Evolutionary conservation across 2,113 vertebrate species (phyloP).

Genomic region (Mus pahari): DNA sequence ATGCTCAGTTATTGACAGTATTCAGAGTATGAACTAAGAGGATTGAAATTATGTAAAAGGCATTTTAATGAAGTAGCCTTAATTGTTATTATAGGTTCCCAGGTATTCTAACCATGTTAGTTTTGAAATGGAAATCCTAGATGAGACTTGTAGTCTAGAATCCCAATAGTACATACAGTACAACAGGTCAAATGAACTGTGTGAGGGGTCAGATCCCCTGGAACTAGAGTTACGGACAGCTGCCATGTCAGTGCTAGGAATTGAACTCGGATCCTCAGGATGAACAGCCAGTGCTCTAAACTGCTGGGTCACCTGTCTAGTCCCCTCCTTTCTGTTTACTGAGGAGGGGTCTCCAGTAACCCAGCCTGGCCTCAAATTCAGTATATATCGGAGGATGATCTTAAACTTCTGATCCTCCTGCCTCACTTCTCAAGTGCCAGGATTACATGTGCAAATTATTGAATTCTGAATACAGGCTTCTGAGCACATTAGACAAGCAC

Average conservation of each 20-base stretch:
- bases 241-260: too few species aligned
- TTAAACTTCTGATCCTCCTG: too few species aligned
- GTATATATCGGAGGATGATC: not conserved
- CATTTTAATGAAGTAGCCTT: not conserved
- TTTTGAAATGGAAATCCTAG: not conserved
- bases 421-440: not conserved
- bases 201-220: too few species aligned
- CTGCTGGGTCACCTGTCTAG: too few species aligned
- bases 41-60: not conserved
- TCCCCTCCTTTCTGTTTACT: not conserved
- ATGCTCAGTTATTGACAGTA: not conserved
- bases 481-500: not conserved
- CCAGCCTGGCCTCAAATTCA: not conserved
- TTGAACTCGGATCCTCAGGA: too few species aligned
- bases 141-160: not conserved
- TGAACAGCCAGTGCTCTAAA: too few species aligned
- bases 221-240: too few species aligned
- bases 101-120: not conserved
- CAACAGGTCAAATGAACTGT: not conserved
- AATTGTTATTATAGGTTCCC: not conserved
- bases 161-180: not conserved
- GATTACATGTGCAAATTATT: too few species aligned
- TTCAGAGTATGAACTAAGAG: not conserved
- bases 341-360: not conserved
- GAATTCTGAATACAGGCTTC: not conserved